Evolutionary conservation across 2,113 vertebrate genomes (phyloP), one percentile per base, ranked within the genome.

Genomic region (Pardalotus punctatus): DNA sequence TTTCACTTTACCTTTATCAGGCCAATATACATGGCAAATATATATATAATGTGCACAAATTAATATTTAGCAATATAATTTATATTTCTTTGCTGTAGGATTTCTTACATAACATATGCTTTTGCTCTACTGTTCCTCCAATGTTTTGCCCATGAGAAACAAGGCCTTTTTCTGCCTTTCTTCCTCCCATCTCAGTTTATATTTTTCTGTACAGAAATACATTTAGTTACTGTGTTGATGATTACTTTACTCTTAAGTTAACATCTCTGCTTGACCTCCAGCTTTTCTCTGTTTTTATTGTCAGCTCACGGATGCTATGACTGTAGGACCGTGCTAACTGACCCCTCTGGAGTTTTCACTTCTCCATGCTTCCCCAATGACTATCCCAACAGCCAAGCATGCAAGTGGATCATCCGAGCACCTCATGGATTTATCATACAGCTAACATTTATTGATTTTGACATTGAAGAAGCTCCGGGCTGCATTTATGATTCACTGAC

Each of bases 361-460:
- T 99, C 99, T 43, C 99, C 99, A 0, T 99, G 99, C 97, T 99
- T 99, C 96, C 99, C 99, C 21, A 97, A 90, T 18, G 98, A 98
- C 94, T 99, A 99, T 96, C 98, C 99, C 43, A 98, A 99, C 69
- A 98, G 97, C 40, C 98, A 98, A 93, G 91, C 96, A 2, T 99
- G 99, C 96, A 97, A 79, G 53, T 99, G 99, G 99, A 98, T 96
- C 83, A 96, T 99, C 91, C 98, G 97, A 95, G 99, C 99, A 10
- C 99, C 99, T 15, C 83, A 98, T 3, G 99, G 99, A 96, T 99
- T 98, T 97, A 98, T 99, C 96, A 97, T 99, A 93, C 99, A 99
- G 96, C 98, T 99, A 80, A 98, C 98, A 11, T 99, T 99, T 96
- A 97, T 98, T 14, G 99, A 99, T 98, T 99, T 99, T 42, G 99